Base-by-base conservation (phyloP, 2,888 invertebrate genomes). In the Bembecia ichneumoniformis region DNA sequence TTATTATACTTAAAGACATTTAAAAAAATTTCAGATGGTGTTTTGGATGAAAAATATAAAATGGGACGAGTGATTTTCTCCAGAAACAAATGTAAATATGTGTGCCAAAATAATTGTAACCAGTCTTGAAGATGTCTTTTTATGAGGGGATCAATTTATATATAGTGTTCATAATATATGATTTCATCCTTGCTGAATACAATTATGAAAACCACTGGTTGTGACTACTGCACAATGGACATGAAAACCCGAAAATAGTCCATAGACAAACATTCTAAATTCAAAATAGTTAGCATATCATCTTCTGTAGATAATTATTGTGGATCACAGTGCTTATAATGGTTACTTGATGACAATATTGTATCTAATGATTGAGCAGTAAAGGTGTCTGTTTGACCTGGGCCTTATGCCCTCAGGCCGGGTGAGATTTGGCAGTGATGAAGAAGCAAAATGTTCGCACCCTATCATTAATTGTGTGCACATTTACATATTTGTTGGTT, bases 391-490 rank as follows among this genome's bases (percentile, higher is more conserved):
- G 56, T 56, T 57, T 58, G 54, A 57, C 56, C 55, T 55, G 79
- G 82, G 82, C 76, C 71, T 61, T 65, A 67, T 49, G 63, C 81
- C 81, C 80, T 74, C 65, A 69, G 74, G 77, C 76, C 72, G 72
- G 73, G 70, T 71, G 66, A 62, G 68, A 77, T 72, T 80, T 63
- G 81, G 83, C 77, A 86, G 86, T 83, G 77, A 99, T 99, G 99
- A 99, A 99, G 96, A 98, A 98, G 91, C 99, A 99, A 94, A 99
- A 99, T 95, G 98, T 99, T 88, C 97, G 99, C 90, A 99, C 99
- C 89, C 91, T 99, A 90, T 98, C 98, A 77, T 94, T 99, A 90
- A 99, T 99, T 90, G 98, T 99, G 90, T 98, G 98, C 91, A 99
- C 99, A 87, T 97, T 99, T 91, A 99, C 99, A 72, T 99, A 99